Conservation (phyloP, 2,113 vertebrate genomes). For the Nymphicus hollandicus region DNA sequence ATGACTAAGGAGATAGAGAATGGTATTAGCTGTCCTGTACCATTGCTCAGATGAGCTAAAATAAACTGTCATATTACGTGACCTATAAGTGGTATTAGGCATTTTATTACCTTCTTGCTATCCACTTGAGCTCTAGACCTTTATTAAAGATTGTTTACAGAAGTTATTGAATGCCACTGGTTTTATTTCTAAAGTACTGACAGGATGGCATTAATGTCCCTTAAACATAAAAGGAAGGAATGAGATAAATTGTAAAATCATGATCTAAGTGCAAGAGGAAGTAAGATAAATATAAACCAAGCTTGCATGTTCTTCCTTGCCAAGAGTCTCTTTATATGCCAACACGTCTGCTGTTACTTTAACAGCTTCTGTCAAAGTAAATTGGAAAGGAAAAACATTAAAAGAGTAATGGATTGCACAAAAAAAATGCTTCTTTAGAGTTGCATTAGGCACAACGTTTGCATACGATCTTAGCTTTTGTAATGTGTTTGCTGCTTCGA, state of each 20-base stretch:
- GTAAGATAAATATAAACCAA: conserved; percentile 17
- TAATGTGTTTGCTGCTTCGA: background rate
- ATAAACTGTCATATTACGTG: conserved; percentile 46
- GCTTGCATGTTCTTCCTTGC: background rate
- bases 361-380: conserved; percentile 40
- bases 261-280: conserved; percentile 9
- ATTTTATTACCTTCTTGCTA: conserved; percentile 64
- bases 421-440: conserved; percentile 34
- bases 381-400: conserved; percentile 46
- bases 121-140: conserved; percentile 38
- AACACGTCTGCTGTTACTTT: background rate
- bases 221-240: conserved; percentile 36
- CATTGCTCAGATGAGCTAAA: conserved; percentile 57
- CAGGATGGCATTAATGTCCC: conserved; percentile 15
- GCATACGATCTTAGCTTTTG: background rate
- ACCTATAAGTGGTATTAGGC: conserved; percentile 54
- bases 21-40: conserved; percentile 40
- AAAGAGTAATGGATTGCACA: background rate
- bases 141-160: conserved; percentile 57
- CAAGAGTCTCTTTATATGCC: conserved; percentile 30
- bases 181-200: conserved; percentile 49
- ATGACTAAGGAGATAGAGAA: background rate
- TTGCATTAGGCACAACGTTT: background rate
- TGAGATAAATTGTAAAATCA: conserved; percentile 24
- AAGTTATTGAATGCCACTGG: conserved; percentile 33